Evolutionary conservation across 1,140 invertebrate genomes (phyloP).

Genomic region (Camponotus vicinus): DNA sequence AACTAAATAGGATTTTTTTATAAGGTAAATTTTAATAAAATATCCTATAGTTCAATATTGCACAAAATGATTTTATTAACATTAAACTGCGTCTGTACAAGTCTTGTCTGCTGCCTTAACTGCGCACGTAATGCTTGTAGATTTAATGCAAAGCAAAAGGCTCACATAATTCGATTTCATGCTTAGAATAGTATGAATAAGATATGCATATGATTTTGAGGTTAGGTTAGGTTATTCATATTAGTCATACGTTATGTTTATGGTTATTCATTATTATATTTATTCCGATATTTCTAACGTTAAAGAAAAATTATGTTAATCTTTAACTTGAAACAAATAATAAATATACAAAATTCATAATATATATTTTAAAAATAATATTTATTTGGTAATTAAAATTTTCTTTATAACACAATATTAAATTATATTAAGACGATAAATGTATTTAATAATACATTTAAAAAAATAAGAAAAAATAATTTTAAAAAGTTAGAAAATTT

Average conservation of each 20-base stretch:
- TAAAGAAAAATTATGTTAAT: neutral
- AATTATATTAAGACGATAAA: neutral
- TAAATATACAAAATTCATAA: neutral
- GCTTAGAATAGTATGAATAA: constrained; percentile 15
- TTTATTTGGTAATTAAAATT: neutral
- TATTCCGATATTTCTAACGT: neutral
- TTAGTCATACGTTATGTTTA: neutral
- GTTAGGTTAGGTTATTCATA: no score
- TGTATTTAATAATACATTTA: neutral
- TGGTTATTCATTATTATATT: neutral
- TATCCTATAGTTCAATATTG: constrained; percentile 1
- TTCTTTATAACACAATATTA: neutral
- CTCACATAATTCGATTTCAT: constrained; percentile 8
- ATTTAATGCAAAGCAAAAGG: constrained; percentile 45
- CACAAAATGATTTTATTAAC: constrained; percentile 32
- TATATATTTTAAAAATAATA: neutral
- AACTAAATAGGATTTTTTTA: neutral
- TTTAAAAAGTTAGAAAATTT: neutral
- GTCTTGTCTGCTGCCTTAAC: constrained; percentile 24
- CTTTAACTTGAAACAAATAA: neutral
- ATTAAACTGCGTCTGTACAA: neutral
- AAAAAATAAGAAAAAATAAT: constrained; percentile 5
- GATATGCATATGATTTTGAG: neutral
- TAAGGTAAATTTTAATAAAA: constrained; percentile 5
- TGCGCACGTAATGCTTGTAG: neutral